Evolutionary conservation across 2,888 invertebrate genomes (phyloP).

Genomic region (Conomelus anceps): DNA sequence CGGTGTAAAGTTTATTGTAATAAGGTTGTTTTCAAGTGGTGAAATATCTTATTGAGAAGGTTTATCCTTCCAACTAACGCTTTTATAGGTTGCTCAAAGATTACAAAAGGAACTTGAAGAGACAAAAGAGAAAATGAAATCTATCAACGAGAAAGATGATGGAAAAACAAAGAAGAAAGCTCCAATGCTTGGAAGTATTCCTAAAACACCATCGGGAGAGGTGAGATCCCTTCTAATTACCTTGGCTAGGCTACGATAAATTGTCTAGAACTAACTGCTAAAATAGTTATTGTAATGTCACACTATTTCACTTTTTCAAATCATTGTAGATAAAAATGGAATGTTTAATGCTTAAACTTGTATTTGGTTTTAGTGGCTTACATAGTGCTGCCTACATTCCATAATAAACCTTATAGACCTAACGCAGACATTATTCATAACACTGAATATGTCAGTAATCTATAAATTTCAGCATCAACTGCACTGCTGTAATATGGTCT

Average conservation of each 20-base stretch:
- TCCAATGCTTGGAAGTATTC: conserved; percentile 50
- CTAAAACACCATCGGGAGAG: conserved; percentile 54
- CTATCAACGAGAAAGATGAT: conserved; percentile 35
- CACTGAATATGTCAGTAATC: too few relatives aligned
- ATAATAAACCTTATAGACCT: too few relatives aligned
- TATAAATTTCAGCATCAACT: too few relatives aligned
- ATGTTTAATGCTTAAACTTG: background rate
- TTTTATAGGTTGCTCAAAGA: conserved; percentile 45
- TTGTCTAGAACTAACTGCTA: background rate
- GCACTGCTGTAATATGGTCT: too few relatives aligned
- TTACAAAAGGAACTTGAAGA: conserved; percentile 65
- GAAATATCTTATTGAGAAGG: too few relatives aligned
- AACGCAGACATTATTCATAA: too few relatives aligned
- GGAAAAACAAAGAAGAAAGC: conserved; percentile 49
- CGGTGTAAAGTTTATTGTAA: too few relatives aligned
- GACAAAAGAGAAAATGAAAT: conserved; percentile 52
- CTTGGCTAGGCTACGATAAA: background rate
- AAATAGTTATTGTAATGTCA: background rate
- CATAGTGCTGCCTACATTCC: background rate
- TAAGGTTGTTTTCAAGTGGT: too few relatives aligned
- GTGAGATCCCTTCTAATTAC: conserved; percentile 42
- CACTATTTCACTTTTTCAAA: background rate
- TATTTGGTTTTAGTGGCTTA: background rate
- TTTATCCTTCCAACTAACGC: too few relatives aligned
- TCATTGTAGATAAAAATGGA: background rate